Conservation (phyloP, 2,888 invertebrate species). For the Andricus quercusramuli region DNA sequence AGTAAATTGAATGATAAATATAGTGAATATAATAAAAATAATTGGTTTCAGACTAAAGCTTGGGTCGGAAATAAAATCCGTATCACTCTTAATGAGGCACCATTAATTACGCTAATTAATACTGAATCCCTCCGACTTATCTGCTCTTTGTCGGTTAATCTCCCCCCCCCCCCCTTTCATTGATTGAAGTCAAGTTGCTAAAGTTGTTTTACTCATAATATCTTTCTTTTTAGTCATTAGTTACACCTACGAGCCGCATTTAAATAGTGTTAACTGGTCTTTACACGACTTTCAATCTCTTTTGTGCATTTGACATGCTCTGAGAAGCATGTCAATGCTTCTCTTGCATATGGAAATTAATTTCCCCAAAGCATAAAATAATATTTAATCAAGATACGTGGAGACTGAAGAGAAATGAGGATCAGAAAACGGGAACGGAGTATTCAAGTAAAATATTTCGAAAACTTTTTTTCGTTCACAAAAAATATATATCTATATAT, state of each 20-base stretch:
- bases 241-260: neutral
- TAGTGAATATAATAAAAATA: too few relatives aligned
- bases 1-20: too few relatives aligned
- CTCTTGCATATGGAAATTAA: neutral
- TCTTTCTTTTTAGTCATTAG: too few relatives aligned
- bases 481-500: too few relatives aligned
- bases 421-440: neutral
- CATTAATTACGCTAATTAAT: conserved; percentile 74
- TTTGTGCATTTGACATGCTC: neutral
- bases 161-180: too few relatives aligned
- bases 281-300: neutral
- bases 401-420: neutral
- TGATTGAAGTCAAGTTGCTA: too few relatives aligned
- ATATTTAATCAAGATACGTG: neutral
- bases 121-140: conserved; percentile 63
- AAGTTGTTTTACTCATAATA: too few relatives aligned
- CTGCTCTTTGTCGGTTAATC: conserved; percentile 39
- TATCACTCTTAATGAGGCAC: conserved; percentile 70
- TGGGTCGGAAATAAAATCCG: conserved; percentile 48
- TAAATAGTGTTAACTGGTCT: neutral
- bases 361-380: neutral
- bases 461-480: too few relatives aligned
- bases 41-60: neutral
- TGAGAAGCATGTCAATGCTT: neutral
- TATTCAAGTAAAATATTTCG: neutral